phyloP scores from a whole-genome alignment of 92 coral and sea anemone species.

The Palythoa grandis region DNA sequence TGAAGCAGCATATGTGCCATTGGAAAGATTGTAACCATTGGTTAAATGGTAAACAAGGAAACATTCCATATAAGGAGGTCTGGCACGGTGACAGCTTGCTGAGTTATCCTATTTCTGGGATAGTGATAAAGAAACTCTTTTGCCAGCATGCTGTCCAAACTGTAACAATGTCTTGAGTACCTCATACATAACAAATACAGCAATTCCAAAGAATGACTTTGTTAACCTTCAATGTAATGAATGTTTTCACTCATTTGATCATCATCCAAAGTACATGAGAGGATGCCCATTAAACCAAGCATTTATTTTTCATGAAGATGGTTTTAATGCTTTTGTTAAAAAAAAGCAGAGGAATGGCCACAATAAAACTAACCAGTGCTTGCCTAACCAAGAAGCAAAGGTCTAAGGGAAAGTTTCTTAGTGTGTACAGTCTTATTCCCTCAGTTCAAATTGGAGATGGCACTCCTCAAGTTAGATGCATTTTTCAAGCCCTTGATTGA shows the following conservation, averaged over 20 bases:
- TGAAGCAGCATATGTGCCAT: constrained; percentile 58
- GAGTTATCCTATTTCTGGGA: constrained; percentile 75
- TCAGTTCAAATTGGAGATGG: constrained; percentile 61
- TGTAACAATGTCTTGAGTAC: constrained; percentile 57
- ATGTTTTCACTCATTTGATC: constrained; percentile 49
- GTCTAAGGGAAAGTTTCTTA: constrained; percentile 47
- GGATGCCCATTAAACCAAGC: constrained; percentile 67
- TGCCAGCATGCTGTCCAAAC: constrained; percentile 64
- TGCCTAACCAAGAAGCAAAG: constrained; percentile 52
- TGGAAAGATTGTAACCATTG: constrained; percentile 65
- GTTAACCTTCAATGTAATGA: constrained; percentile 53
- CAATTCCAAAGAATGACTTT: constrained; percentile 12
- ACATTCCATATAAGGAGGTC: constrained; percentile 43
- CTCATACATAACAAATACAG: constrained; percentile 43
- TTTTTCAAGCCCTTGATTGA: constrained; percentile 68
- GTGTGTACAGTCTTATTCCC: constrained; percentile 59
- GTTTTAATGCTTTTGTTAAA: constrained; percentile 62
- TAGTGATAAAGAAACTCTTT: constrained; percentile 41
- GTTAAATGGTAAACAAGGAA: constrained; percentile 35
- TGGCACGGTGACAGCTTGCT: constrained; percentile 72
- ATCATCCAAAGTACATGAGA: constrained; percentile 41
- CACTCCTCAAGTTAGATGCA: constrained; percentile 68
- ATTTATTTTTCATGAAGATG: constrained; percentile 65
- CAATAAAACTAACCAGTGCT: constrained; percentile 58
- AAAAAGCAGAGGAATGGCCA: constrained; percentile 61